These are phyloP conservation scores for Cheilosia urbana DNA, from an alignment of 2,888 invertebrate genomes.

Conservation along the genomic window DNA sequence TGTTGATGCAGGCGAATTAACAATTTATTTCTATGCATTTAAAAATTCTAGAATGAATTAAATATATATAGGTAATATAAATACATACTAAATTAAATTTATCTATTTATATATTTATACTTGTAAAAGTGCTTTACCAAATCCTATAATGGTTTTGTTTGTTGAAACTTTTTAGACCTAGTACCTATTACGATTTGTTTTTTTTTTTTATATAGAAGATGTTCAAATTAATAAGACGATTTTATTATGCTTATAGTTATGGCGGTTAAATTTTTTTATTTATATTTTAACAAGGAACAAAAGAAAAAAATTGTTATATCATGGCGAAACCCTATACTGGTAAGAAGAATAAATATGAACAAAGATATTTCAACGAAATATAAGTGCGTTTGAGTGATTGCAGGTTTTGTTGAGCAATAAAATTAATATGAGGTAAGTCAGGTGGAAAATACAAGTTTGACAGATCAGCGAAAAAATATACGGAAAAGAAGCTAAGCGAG, in stretches of 20 bases:
- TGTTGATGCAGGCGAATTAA: conserved; percentile 46
- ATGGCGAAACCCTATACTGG: conserved; percentile 60
- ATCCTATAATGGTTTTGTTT: conserved; percentile 69
- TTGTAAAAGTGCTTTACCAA: conserved; percentile 71
- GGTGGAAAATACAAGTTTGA: no score
- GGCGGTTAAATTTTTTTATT: conserved; percentile 56
- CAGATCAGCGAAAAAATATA: no score
- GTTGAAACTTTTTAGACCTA: conserved; percentile 62
- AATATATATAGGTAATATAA: conserved; percentile 20
- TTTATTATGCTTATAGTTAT: conserved; percentile 63
- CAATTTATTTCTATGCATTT: conserved; percentile 48
- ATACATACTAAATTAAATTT: conserved; percentile 60
- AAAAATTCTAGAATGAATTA: conserved; percentile 22
- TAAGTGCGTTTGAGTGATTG: background rate
- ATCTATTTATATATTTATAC: conserved; percentile 71
- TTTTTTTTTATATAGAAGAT: conserved; percentile 56
- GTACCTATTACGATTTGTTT: conserved; percentile 20
- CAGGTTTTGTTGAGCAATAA: no score
- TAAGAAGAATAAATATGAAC: conserved; percentile 69
- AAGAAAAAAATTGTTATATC: conserved; percentile 54
- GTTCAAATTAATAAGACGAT: conserved; percentile 62
- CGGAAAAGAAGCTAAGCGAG: no score
- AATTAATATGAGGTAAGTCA: no score
- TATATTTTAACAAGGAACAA: conserved; percentile 45
- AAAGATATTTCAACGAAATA: conserved; percentile 64